Conservation (phyloP, 1,140 invertebrate genomes). For the Sminthurides bifidus region DNA sequence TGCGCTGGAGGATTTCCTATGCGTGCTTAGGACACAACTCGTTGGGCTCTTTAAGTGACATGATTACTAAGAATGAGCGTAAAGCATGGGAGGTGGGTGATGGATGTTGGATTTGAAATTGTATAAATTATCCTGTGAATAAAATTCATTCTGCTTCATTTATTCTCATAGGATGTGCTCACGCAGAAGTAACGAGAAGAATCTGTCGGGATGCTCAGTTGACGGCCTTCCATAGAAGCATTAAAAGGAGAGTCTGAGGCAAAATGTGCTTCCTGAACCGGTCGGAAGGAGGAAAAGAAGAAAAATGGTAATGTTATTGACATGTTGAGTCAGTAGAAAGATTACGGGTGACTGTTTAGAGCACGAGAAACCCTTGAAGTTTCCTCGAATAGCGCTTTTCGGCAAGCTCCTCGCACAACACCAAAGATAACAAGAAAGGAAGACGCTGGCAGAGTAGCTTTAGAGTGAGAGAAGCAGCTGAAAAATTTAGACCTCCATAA, state of each 20-base stretch:
- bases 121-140: neutral
- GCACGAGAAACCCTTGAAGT: neutral
- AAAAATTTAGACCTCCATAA: slow-evolving; percentile 3
- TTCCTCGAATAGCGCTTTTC: too few species aligned
- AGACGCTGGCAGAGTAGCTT: too few species aligned
- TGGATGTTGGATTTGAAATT: neutral
- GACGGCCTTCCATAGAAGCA: neutral
- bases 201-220: neutral
- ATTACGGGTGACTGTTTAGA: neutral
- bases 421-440: too few species aligned
- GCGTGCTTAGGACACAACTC: too few species aligned
- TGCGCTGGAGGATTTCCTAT: too few species aligned
- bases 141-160: neutral
- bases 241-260: neutral
- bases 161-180: neutral
- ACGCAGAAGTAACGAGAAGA: neutral
- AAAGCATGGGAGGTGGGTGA: neutral
- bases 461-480: too few species aligned
- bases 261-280: neutral
- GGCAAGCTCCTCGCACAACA: too few species aligned
- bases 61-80: neutral
- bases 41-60: neutral
- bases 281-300: neutral
- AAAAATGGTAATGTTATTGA: too few species aligned
- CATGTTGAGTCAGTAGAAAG: too few species aligned